Base-by-base conservation (phyloP, 2,888 invertebrate species). In the Trisateles emortualis region DNA sequence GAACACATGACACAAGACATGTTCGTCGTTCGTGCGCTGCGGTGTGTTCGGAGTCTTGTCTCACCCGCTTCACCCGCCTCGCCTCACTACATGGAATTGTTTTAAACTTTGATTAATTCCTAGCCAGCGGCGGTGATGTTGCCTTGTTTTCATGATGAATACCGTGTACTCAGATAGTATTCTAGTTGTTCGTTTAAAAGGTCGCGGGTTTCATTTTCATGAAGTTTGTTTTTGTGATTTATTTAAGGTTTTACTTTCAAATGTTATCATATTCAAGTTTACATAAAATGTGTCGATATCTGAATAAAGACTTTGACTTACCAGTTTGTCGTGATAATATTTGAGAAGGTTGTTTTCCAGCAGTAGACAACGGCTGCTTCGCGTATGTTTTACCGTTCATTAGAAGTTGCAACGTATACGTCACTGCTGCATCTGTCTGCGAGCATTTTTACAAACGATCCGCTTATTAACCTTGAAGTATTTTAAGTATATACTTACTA, bases 51-150 rank as follows among this genome's bases (percentile, higher is more conserved):
- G 49, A 63, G 68, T 67, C 68, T 69, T 69, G 75, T 68, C 72
- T 65, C 69, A 70, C 66, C 72, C 66, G 72, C 66, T 72, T 66
- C 72, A 59, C 68, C 72, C 68, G 74, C 62, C 75, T 68, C 79
- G 82, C 81, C 76, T 69, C 79, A 83, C 83, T 81, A 90, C 90
- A 90, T 78, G 86, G 86, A 78, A 85, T 89, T 91, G 92, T 92
- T 91, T 89, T 78, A 87, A 92, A 92, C 92, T 91, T 91, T 91
- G 91, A 91, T 92, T 92, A 91, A 92, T 91, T 87, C 85, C 84
- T 80, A 79, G 83, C 88, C 79, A 75, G 75, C 68, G 76, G 29
- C 78, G 78, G 76, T 78, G 78, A 78, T 80, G 78, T 84, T 81
- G 81, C 85, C 83, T 83, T 87, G 89, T 87, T 83, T 77, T 78